phyloP scores from a whole-genome alignment of 2,797 vertebrate species.

The Schizopygopsis pylzovi region DNA sequence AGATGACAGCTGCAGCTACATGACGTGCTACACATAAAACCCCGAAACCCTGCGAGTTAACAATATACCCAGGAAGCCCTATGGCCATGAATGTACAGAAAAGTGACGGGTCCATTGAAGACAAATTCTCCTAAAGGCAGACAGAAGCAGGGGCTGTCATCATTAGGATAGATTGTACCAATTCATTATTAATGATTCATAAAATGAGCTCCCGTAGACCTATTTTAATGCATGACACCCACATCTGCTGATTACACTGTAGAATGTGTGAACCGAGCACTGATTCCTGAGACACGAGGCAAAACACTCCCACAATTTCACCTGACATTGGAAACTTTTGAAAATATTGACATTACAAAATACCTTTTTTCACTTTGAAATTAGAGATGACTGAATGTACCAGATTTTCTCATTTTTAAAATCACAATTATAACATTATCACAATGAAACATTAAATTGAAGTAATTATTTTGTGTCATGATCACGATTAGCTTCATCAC shows the following conservation, averaged over 20 bases:
- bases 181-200: conserved; percentile 89
- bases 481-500: neutral
- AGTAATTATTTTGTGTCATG: neutral
- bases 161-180: conserved; percentile 85
- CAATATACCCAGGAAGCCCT: neutral
- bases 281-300: neutral
- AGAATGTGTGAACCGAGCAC: conserved; percentile 53
- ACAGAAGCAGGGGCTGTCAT: conserved; percentile 74
- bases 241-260: conserved; percentile 72
- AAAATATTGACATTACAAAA: neutral
- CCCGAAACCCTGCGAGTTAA: neutral
- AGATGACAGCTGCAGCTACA: neutral
- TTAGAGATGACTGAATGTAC: neutral
- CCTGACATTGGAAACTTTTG: neutral
- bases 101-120: conserved; percentile 77
- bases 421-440: neutral
- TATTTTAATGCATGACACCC: conserved; percentile 82
- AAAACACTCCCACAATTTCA: neutral
- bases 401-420: neutral
- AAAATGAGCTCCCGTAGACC: conserved; percentile 86
- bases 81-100: conserved; percentile 41
- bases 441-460: neutral
- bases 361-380: neutral
- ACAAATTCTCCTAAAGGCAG: conserved; percentile 76
- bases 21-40: neutral